Evolutionary conservation across 1,140 invertebrate species (phyloP).

Genomic region (Dicyema japonicum): DNA sequence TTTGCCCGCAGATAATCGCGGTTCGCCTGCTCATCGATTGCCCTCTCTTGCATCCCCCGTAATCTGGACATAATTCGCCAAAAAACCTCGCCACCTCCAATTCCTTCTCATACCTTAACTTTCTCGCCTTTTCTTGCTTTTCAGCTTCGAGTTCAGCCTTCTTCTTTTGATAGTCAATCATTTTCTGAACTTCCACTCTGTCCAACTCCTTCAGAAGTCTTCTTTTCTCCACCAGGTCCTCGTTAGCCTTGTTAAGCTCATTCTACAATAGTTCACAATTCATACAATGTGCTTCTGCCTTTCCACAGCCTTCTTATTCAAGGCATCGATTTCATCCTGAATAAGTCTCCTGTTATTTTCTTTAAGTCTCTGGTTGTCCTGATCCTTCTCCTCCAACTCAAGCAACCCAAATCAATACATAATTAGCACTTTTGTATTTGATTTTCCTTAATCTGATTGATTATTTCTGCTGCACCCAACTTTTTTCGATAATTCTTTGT

Average conservation of each 20-base stretch:
- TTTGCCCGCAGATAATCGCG: conserved; percentile 17
- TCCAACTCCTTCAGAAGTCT: conserved; percentile 12
- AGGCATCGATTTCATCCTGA: conserved; percentile 11
- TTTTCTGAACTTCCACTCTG: conserved; percentile 12
- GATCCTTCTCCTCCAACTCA: conserved; percentile 16
- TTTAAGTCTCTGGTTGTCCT: conserved; percentile 17
- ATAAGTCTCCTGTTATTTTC: conserved; percentile 16
- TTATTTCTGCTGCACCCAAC: conserved; percentile 13
- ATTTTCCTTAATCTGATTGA: conserved; percentile 18
- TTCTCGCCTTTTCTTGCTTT: conserved; percentile 15
- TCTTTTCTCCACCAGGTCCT: conserved; percentile 12
- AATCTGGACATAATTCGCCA: too few species aligned
- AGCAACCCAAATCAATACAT: conserved; percentile 8
- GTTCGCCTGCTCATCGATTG: conserved; percentile 16
- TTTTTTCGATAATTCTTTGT: conserved; percentile 7
- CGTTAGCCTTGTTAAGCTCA: conserved; percentile 16
- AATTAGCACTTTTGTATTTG: conserved; percentile 13
- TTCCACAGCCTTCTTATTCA: conserved; percentile 11
- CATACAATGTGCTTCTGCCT: too few species aligned
- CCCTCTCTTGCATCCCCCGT: conserved; percentile 15
- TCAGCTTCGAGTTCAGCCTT: conserved; percentile 18
- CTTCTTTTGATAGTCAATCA: conserved; percentile 16
- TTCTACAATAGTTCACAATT: conserved; percentile 9
- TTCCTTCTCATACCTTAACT: conserved; percentile 18
- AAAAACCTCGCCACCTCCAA: conserved; percentile 16